These are phyloP conservation scores for Hirtodrosophila alboralis DNA, from an alignment of 2,888 invertebrate genomes.

Conservation along the genomic window DNA sequence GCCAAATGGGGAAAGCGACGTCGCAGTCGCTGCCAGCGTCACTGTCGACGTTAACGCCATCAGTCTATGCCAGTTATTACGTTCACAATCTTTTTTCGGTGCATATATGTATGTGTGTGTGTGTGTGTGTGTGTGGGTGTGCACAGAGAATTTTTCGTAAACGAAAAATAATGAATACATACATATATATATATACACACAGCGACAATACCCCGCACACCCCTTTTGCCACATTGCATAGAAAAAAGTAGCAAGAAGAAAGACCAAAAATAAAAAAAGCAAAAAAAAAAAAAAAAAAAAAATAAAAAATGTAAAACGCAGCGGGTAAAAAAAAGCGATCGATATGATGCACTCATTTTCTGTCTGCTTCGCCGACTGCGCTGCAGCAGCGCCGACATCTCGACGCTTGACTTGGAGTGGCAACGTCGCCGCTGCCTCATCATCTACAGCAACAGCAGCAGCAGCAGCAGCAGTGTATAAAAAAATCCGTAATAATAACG, in stretches of 20 bases:
- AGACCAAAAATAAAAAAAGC: constrained; percentile 59
- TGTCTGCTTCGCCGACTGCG: constrained; percentile 82
- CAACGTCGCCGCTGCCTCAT: constrained; percentile 56
- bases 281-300: constrained; percentile 41
- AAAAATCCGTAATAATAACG: constrained; percentile 76
- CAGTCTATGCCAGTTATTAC: constrained; percentile 77
- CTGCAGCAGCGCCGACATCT: constrained; percentile 50
- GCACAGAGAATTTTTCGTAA: constrained; percentile 74
- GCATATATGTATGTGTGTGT: too few relatives aligned
- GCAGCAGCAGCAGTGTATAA: constrained; percentile 24
- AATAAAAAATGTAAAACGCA: constrained; percentile 67
- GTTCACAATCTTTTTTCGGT: constrained; percentile 74
- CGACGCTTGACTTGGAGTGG: constrained; percentile 70
- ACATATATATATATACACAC: constrained; percentile 66
- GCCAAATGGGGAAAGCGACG: constrained; percentile 64
- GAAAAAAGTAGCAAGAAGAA: constrained; percentile 77
- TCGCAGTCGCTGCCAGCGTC: constrained; percentile 36
- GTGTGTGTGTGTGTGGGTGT: constrained; percentile 47
- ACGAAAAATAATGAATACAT: constrained; percentile 80
- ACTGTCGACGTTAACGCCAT: constrained; percentile 54
- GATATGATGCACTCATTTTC: constrained; percentile 84
- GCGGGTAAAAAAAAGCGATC: constrained; percentile 81
- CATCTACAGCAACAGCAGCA: constrained; percentile 37
- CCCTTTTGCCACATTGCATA: constrained; percentile 66
- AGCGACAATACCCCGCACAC: constrained; percentile 54